A percentile compares a stretch with the other conserved stretches of the same genome.
phyloP scores from a whole-genome alignment of 2,888 invertebrate genomes.

The Eulithis testata region DNA sequence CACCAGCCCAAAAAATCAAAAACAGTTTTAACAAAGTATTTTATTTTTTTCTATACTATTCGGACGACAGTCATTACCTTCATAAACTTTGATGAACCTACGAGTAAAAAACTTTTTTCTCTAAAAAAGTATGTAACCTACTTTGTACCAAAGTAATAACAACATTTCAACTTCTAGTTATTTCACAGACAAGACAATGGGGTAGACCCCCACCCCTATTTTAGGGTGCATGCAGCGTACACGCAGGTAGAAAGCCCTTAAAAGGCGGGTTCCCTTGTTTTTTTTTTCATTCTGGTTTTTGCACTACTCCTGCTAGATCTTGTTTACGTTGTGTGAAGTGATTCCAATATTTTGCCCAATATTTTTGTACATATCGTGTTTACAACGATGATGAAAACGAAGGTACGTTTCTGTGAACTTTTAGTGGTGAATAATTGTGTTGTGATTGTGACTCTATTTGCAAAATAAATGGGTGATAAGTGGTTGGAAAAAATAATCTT shows the following conservation, averaged over 20 bases:
- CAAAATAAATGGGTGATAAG: background rate
- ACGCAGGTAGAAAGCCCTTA: conserved; percentile 35
- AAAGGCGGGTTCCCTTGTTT: conserved; percentile 15
- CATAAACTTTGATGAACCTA: too few species aligned
- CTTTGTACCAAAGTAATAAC: conserved; percentile 12
- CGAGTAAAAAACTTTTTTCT: too few species aligned
- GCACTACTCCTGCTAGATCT: conserved; percentile 16
- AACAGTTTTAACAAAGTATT: too few species aligned
- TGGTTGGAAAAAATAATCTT: background rate
- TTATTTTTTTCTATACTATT: too few species aligned
- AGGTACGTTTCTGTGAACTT: conserved; percentile 13
- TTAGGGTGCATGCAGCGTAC: conserved; percentile 34
- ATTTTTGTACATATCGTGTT: background rate
- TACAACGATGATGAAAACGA: conserved; percentile 18
- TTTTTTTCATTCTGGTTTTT: conserved; percentile 33
- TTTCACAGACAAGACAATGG: conserved; percentile 35
- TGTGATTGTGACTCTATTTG: background rate
- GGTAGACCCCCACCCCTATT: conserved; percentile 37
- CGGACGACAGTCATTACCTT: too few species aligned
- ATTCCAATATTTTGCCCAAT: conserved; percentile 18
- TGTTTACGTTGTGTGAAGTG: conserved; percentile 22
- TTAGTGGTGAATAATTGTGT: background rate
- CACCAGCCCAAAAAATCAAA: too few species aligned
- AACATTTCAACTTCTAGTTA: conserved; percentile 23
- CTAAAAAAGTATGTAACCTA: too few species aligned